A percentile compares a stretch with the other conserved stretches of the same genome.
Conservation (phyloP, 2,797 vertebrate genomes). For the Pteronotus mesoamericanus region DNA sequence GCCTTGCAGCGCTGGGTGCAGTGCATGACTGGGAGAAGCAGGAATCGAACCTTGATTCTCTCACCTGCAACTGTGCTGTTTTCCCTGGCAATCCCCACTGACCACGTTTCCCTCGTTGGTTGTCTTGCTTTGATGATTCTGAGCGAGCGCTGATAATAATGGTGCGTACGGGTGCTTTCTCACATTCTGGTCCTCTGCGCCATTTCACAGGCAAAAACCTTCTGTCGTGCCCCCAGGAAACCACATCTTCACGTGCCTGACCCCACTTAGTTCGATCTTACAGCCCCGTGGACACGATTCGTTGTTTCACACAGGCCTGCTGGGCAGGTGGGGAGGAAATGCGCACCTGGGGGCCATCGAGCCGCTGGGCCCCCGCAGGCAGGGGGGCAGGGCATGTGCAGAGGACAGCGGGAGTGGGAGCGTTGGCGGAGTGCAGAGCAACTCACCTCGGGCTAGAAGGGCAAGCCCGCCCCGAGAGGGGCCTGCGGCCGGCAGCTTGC, state of each 20-base stretch:
- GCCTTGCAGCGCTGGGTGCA: not conserved
- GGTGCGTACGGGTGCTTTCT: accelerated
- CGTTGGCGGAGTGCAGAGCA: accelerated
- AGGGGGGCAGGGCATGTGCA: not conserved
- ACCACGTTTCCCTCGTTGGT: accelerated
- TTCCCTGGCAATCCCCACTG: not conserved
- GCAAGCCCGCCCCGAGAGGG: not conserved
- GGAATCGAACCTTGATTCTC: accelerated
- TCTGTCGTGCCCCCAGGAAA: no score
- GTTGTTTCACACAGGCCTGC: not conserved
- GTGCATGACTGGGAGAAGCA: not conserved
- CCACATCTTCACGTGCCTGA: accelerated
- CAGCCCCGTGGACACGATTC: accelerated
- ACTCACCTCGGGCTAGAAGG: no score
- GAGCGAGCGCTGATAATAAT: accelerated
- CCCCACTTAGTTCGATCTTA: accelerated
- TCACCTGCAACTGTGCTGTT: not conserved
- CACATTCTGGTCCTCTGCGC: accelerated
- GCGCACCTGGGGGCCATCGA: accelerated
- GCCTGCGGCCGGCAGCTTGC: not conserved
- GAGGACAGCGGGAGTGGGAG: not conserved
- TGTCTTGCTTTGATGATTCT: accelerated
- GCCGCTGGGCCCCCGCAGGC: accelerated
- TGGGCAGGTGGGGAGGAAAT: accelerated
- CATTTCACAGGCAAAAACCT: not conserved